Base-by-base conservation (phyloP, 2,888 invertebrate species). In the Phaedon cochleariae region DNA sequence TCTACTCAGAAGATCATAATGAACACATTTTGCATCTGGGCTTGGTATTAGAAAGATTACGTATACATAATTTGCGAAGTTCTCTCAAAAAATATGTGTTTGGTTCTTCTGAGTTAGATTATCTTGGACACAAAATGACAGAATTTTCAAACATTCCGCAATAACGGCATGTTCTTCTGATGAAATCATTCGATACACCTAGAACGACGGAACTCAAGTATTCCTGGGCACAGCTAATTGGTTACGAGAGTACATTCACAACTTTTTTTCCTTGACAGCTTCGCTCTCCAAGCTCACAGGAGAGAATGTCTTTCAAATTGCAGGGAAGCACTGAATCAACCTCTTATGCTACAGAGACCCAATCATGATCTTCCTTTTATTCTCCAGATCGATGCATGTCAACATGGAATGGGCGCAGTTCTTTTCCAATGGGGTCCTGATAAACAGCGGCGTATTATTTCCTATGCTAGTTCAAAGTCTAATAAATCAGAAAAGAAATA, bases 171-270 rank as follows among this genome's bases (percentile, higher is more conserved):
- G 15, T 70, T 3, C 45, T 59, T n/a, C 58, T 58, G 18, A 58
- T 73, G n/a, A 9, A 18, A 10, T n/a, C 48, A 17, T 29, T 45
- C n/a, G 20, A 21, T 18, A 7, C 46, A 2, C 70, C 74, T 1
- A 63, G 9, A 29, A 68, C 2, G 15, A 49, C 59, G 31, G 62
- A 71, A 41, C 54, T 76, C 0, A 57, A 64, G 15, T 29, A 2
- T 76, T 77, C 48, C 55, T 77, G 9, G 77, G 77, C 0, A 48
- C 69, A 2, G 59, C 69, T 9, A 69, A 71, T n/a, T 78, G 77
- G 70, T 62, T 75, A 1, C 63, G 74, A 0, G 73, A 74, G 15
- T 78, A 73, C 48, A 55, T 78, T 0, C 26, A 3, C 4, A 26
- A 26, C 7, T 26, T 26, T 7, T 3, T 7, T 26, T 5, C 9